phyloP scores from a whole-genome alignment of 2,888 invertebrate genomes.

The Zonitis immaculata region DNA sequence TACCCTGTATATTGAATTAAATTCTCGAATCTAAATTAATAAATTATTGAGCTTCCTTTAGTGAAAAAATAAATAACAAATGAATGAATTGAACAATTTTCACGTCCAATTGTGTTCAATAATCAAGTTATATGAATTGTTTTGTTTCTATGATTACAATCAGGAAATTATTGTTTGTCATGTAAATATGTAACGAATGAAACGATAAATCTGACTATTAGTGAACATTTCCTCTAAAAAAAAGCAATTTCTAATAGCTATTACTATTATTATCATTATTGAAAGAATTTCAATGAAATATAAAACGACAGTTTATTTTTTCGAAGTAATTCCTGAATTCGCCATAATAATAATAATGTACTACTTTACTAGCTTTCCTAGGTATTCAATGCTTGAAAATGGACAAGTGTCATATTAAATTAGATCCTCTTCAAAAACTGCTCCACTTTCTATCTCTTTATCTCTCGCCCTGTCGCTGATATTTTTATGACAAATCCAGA shows the following conservation, averaged over 20 bases:
- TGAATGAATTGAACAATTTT: slow-evolving; percentile 1
- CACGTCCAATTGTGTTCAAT: slow-evolving; percentile 26
- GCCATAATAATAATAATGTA: no score
- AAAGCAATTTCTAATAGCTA: no score
- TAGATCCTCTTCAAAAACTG: background rate
- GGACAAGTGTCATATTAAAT: background rate
- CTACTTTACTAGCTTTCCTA: no score
- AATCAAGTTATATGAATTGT: slow-evolving; percentile 35
- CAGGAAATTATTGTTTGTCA: slow-evolving; percentile 35
- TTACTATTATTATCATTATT: no score
- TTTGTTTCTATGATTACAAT: slow-evolving; percentile 36
- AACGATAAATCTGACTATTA: no score
- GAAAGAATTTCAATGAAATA: no score
- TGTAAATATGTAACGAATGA: slow-evolving; percentile 9
- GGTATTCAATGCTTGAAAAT: background rate
- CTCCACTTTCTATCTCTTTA: background rate
- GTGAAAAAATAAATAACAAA: no score
- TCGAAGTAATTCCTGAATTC: no score
- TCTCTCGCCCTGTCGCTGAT: no score
- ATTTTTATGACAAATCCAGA: background rate
- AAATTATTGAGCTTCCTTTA: no score
- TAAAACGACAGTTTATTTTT: no score
- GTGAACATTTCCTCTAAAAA: no score
- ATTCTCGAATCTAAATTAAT: slow-evolving; percentile 7
- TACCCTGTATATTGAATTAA: slow-evolving; percentile 7